Percentiles rank a stretch among this genome's conserved stretches.
Evolutionary conservation across 2,113 vertebrate species (phyloP).

Genomic region (Chinchilla lanigera): DNA sequence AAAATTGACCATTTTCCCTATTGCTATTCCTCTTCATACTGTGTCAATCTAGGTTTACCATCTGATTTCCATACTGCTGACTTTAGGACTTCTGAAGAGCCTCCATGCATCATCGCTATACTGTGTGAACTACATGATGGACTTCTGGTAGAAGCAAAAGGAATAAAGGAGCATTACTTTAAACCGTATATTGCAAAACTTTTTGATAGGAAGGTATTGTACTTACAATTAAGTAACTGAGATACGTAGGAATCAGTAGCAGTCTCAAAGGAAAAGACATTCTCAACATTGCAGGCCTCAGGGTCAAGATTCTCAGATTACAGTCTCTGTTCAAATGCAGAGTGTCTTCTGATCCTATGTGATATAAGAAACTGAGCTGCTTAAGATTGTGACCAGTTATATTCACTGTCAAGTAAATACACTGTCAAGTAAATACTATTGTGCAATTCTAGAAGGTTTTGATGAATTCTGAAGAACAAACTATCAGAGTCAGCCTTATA

Average conservation of each 20-base stretch:
- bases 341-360: not conserved
- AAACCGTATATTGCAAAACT: slow-evolving; percentile 96
- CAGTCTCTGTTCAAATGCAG: not conserved
- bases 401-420: not conserved
- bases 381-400: not conserved
- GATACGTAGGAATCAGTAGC: not conserved
- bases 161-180: slow-evolving; percentile 99
- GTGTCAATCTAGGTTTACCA: slow-evolving; percentile 88
- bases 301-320: slow-evolving; percentile 1
- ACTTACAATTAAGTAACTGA: slow-evolving; percentile 20
- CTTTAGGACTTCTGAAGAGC: slow-evolving; percentile 79
- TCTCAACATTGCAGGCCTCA: not conserved
- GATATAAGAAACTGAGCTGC: not conserved
- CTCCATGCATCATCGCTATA: slow-evolving; percentile 92
- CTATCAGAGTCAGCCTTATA: not conserved
- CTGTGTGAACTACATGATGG: slow-evolving; percentile 96
- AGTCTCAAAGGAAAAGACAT: not conserved
- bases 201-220: slow-evolving; percentile 92
- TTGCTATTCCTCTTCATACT: not conserved
- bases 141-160: slow-evolving; percentile 96
- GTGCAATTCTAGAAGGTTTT: not conserved
- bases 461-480: not conserved
- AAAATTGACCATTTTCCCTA: not conserved
- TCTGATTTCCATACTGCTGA: slow-evolving; percentile 82
- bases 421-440: not conserved